Conservation (phyloP, 2,113 vertebrate species). For the Crotalus viridis region DNA sequence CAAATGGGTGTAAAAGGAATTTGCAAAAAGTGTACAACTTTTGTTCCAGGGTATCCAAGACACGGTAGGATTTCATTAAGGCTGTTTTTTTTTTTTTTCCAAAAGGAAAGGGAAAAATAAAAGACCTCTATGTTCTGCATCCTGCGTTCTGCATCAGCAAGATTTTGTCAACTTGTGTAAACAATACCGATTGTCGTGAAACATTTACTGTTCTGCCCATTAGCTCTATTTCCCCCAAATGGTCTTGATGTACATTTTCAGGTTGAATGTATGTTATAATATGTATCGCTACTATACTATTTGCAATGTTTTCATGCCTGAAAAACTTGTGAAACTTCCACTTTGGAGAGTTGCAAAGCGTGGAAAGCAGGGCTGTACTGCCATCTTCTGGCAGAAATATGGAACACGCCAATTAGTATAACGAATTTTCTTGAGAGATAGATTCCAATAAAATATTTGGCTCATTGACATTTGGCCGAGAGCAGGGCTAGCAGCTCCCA, state of each 20-base stretch:
- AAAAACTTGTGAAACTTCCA: neutral
- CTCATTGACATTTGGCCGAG: neutral
- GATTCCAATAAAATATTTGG: neutral
- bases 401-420: neutral
- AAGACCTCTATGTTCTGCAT: no score
- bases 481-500: neutral
- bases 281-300: neutral
- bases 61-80: neutral
- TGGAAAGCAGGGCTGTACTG: neutral
- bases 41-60: neutral
- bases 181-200: neutral
- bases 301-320: neutral
- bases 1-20: neutral
- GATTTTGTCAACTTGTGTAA: neutral
- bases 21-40: neutral
- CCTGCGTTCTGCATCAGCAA: neutral
- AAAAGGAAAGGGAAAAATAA: neutral
- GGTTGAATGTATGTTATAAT: neutral
- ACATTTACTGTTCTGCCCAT: neutral
- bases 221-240: neutral
- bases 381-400: neutral
- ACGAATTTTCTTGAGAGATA: neutral
- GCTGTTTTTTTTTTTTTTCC: neutral
- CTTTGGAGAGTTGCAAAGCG: neutral
- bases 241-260: neutral